Evolutionary conservation across 2,797 vertebrate species (phyloP).

Genomic region (Microchirus variegatus): DNA sequence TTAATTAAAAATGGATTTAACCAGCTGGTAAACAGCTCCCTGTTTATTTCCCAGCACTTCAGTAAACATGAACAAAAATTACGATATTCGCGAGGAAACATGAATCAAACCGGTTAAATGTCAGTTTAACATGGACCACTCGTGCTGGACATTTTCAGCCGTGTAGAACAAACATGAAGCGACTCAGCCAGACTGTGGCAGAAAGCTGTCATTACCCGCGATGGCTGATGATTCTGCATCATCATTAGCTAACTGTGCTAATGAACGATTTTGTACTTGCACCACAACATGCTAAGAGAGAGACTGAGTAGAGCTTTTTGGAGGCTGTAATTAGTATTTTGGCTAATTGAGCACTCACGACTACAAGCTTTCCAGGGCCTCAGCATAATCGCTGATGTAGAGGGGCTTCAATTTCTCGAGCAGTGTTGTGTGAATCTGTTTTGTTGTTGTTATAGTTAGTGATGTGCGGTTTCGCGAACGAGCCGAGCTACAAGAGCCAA

Average conservation of each 20-base stretch:
- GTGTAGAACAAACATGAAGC: conserved; percentile 13
- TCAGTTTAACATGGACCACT: conserved; percentile 4
- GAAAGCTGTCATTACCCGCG: conserved; percentile 47
- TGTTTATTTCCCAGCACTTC: neutral
- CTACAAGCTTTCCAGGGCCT: conserved; percentile 63
- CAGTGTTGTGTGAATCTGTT: conserved; percentile 5
- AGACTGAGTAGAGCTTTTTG: conserved; percentile 51
- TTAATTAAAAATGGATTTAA: neutral
- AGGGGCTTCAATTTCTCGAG: conserved; percentile 11
- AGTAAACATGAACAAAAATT: neutral
- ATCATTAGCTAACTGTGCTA: conserved; percentile 62
- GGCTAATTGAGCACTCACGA: conserved; percentile 61
- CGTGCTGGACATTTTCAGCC: conserved; percentile 4
- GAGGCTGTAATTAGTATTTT: conserved; percentile 57
- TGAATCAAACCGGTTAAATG: neutral
- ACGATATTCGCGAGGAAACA: neutral
- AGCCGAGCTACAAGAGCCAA: too few species aligned
- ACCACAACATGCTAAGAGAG: conserved; percentile 30
- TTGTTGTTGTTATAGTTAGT: neutral
- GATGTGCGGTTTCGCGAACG: too few species aligned
- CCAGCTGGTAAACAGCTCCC: too few species aligned
- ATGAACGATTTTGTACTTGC: conserved; percentile 60
- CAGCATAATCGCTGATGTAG: conserved; percentile 37
- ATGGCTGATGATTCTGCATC: conserved; percentile 55
- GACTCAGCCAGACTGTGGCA: conserved; percentile 17